Conservation (phyloP, 2,888 invertebrate genomes). For the Timema cristinae region DNA sequence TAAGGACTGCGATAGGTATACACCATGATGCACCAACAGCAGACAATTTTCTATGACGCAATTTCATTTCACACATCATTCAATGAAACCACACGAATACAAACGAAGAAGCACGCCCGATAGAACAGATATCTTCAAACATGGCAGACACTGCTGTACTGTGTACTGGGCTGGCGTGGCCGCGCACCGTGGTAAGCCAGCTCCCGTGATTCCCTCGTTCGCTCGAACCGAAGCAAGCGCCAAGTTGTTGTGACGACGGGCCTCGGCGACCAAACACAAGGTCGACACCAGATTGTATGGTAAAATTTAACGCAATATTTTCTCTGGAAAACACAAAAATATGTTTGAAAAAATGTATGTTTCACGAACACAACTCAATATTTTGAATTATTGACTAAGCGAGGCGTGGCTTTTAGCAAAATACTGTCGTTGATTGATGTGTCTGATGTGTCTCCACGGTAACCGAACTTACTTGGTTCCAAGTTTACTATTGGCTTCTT, state of each 20-base stretch:
- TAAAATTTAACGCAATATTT: neutral
- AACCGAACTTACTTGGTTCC: constrained; percentile 27
- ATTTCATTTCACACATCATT: constrained; percentile 30
- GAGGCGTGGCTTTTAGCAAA: constrained; percentile 34
- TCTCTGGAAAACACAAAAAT: constrained; percentile 19
- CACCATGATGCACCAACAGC: constrained; percentile 27
- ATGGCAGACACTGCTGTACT: constrained; percentile 32
- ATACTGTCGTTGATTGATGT: constrained; percentile 34
- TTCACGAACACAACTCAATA: constrained; percentile 25
- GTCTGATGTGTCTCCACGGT: constrained; percentile 30
- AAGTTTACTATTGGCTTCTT: constrained; percentile 34
- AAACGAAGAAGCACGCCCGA: constrained; percentile 33
- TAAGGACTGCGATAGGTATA: constrained; percentile 24
- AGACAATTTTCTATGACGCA: constrained; percentile 25
- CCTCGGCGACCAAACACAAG: constrained; percentile 3
- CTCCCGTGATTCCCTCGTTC: constrained; percentile 24
- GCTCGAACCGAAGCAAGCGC: constrained; percentile 16
- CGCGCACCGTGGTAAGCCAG: constrained; percentile 19
- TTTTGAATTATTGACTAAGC: constrained; percentile 31
- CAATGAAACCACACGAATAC: constrained; percentile 30
- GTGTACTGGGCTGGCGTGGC: constrained; percentile 31
- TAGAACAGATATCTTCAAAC: constrained; percentile 29
- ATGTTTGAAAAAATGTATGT: constrained; percentile 19
- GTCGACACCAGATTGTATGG: neutral
- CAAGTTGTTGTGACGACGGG: constrained; percentile 9